These are phyloP conservation scores for Rhyzopertha dominica DNA, from an alignment of 1,140 invertebrate genomes.

Conservation along the genomic window DNA sequence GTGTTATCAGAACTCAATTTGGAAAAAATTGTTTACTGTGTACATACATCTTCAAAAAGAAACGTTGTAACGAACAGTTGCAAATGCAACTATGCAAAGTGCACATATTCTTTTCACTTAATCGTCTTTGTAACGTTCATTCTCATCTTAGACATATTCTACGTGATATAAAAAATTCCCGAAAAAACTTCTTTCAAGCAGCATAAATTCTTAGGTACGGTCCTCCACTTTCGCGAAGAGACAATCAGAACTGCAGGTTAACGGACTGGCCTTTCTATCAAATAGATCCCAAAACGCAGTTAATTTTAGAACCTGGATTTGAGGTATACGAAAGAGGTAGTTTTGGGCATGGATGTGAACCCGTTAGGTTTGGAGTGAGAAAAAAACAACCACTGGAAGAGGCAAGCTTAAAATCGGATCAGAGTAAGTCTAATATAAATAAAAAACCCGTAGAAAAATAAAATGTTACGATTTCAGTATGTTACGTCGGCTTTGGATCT, in stretches of 20 bases:
- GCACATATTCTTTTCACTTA: no score
- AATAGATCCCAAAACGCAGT: slow-evolving; percentile 53
- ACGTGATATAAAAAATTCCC: no score
- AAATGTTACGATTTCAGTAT: slow-evolving; percentile 50
- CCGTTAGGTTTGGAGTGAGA: slow-evolving; percentile 46
- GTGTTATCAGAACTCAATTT: no score
- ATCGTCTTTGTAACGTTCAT: no score
- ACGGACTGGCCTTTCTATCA: slow-evolving; percentile 65
- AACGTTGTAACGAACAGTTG: no score
- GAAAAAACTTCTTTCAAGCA: no score
- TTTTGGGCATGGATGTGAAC: slow-evolving; percentile 71
- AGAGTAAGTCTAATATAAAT: slow-evolving; percentile 25
- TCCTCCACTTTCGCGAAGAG: slow-evolving; percentile 54
- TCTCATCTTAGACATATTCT: no score
- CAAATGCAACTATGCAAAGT: no score
- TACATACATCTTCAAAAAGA: no score
- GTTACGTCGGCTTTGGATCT: slow-evolving; percentile 66
- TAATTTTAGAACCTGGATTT: slow-evolving; percentile 57
- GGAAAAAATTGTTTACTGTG: no score
- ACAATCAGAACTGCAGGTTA: slow-evolving; percentile 64
- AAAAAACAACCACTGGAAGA: slow-evolving; percentile 18
- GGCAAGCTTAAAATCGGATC: slow-evolving; percentile 27
- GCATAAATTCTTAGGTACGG: slow-evolving; percentile 52
- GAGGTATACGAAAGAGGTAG: slow-evolving; percentile 74
- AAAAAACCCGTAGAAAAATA: neutral